These are phyloP conservation scores for Sterna hirundo DNA, from an alignment of 2,113 vertebrate species.

Conservation along the genomic window DNA sequence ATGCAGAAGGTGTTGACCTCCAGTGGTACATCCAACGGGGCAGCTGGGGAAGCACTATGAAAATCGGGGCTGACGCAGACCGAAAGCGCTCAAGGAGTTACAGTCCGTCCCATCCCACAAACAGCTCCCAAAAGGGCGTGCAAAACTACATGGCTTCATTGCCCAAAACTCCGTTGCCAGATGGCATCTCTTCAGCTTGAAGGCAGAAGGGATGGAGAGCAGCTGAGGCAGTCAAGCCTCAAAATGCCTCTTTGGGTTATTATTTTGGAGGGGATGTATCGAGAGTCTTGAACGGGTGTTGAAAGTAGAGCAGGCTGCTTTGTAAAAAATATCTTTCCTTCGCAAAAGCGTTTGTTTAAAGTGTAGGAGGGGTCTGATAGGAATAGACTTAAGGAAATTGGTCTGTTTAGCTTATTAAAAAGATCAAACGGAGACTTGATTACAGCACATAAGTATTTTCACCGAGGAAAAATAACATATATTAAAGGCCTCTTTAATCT, in stretches of 20 bases:
- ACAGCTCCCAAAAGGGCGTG: rapidly evolving
- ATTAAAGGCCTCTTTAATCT: conserved; percentile 21
- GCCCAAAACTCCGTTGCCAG: neutral
- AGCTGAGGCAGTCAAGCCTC: neutral
- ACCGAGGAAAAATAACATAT: neutral
- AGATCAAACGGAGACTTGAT: conserved; percentile 40
- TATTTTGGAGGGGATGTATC: neutral
- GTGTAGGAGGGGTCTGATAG: neutral
- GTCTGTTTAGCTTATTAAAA: conserved; percentile 24
- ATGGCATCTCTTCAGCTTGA: neutral
- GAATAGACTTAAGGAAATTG: conserved; percentile 3
- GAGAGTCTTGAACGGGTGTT: neutral
- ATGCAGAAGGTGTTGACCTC: neutral
- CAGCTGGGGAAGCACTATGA: rapidly evolving
- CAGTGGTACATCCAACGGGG: neutral
- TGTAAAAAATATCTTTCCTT: neutral
- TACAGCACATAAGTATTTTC: conserved; percentile 16
- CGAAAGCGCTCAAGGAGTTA: rapidly evolving
- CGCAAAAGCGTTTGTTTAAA: neutral
- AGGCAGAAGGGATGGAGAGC: neutral
- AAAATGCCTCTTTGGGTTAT: neutral
- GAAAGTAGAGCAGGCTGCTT: neutral
- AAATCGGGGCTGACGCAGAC: rapidly evolving
- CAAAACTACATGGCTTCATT: neutral
- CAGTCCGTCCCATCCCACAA: neutral